Percentiles rank a stretch among this genome's conserved stretches.
Conservation (phyloP, 1,140 invertebrate species). For the Cyphomyrmex costatus region DNA sequence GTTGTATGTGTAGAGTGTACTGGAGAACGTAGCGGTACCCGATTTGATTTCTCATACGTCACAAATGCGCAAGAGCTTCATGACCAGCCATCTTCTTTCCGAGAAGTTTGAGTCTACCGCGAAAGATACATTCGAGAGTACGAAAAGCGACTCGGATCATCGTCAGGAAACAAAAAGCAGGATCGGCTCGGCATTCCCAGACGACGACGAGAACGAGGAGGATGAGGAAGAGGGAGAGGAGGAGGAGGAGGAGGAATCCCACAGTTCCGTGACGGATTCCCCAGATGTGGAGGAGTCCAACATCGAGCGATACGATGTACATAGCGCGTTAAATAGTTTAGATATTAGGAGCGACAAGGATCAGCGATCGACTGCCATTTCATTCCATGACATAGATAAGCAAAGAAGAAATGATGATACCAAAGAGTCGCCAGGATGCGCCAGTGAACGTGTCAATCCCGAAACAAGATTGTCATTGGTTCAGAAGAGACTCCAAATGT, state of each 20-base stretch:
- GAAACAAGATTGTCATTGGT: slow-evolving; percentile 76
- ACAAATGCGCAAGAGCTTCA: slow-evolving; percentile 79
- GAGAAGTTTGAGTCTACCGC: slow-evolving; percentile 48
- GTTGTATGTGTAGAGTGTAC: neutral
- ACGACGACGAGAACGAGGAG: slow-evolving; percentile 75
- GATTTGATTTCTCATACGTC: slow-evolving; percentile 76
- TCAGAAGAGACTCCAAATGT: slow-evolving; percentile 80
- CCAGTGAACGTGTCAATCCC: slow-evolving; percentile 24
- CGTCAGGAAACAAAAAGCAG: neutral
- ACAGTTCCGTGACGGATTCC: slow-evolving; percentile 27
- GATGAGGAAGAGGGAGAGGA: slow-evolving; percentile 59
- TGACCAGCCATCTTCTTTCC: slow-evolving; percentile 76
- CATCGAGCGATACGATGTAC: slow-evolving; percentile 7
- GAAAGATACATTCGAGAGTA: neutral
- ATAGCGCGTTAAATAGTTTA: slow-evolving; percentile 64
- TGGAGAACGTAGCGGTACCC: slow-evolving; percentile 50
- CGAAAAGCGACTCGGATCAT: slow-evolving; percentile 7
- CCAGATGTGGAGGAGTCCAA: neutral
- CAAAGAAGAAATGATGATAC: slow-evolving; percentile 77
- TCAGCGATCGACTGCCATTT: slow-evolving; percentile 79
- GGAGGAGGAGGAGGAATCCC: slow-evolving; percentile 58
- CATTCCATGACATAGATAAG: slow-evolving; percentile 74
- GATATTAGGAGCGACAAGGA: slow-evolving; percentile 69
- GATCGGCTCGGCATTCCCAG: slow-evolving; percentile 68
- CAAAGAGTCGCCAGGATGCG: slow-evolving; percentile 77